These are phyloP conservation scores for Karalla daura DNA, from an alignment of 2,797 vertebrate species.

Conservation along the genomic window DNA sequence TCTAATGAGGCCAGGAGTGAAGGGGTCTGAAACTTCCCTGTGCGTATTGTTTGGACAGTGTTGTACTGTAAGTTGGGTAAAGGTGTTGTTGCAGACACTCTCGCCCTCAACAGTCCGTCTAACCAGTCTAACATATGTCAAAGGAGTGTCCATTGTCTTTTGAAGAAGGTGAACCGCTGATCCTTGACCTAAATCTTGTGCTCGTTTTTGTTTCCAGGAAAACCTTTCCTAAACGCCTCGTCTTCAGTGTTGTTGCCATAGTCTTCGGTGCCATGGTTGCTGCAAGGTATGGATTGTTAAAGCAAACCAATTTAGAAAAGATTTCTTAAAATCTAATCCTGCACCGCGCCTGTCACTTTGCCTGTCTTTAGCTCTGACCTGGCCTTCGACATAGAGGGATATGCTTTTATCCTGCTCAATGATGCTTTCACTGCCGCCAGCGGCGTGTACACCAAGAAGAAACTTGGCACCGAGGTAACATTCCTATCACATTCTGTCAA, in stretches of 20 bases:
- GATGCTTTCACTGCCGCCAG: constrained; percentile 92
- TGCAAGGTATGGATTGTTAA: constrained; percentile 84
- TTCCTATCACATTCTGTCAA: neutral
- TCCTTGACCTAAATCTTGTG: neutral
- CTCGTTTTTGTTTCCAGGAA: constrained; percentile 63
- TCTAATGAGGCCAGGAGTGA: too few species aligned
- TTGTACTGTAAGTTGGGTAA: too few species aligned
- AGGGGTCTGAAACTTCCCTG: too few species aligned
- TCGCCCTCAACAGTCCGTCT: too few species aligned
- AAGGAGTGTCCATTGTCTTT: too few species aligned
- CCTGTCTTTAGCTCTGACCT: constrained; percentile 87
- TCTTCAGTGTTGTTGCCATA: constrained; percentile 79
- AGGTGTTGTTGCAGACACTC: too few species aligned
- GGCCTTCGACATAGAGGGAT: constrained; percentile 90
- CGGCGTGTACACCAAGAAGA: constrained; percentile 93
- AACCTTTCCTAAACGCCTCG: constrained; percentile 66
- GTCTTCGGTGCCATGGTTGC: constrained; percentile 90
- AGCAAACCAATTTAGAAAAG: neutral
- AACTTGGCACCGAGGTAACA: constrained; percentile 87
- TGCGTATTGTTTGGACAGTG: too few species aligned
- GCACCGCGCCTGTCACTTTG: neutral
- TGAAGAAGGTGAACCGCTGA: neutral
- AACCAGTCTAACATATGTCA: too few species aligned
- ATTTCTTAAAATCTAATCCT: neutral
- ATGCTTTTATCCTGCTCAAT: constrained; percentile 90